Evolutionary conservation across 1,140 invertebrate genomes (phyloP).

Genomic region (Drosophila kanapiae): DNA sequence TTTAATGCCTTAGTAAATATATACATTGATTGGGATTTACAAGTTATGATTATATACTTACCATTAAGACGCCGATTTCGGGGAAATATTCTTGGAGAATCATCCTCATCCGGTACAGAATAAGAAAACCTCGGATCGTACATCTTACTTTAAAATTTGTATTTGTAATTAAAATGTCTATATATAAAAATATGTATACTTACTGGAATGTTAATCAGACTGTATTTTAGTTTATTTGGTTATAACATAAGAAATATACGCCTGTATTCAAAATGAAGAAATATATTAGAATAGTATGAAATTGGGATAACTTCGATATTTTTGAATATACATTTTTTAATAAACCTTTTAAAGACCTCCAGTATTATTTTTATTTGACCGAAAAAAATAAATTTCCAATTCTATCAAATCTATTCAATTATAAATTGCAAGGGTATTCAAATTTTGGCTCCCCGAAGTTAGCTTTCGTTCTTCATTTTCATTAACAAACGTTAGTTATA

Average conservation of each 20-base stretch:
- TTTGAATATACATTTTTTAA: too few species aligned
- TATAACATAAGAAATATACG: not conserved
- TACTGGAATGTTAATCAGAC: conserved; percentile 21
- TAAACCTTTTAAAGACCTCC: too few species aligned
- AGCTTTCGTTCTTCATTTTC: too few species aligned
- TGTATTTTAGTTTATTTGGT: not conserved
- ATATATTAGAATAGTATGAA: not conserved
- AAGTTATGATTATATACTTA: not conserved
- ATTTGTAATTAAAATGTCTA: not conserved
- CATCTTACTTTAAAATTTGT: conserved; percentile 1
- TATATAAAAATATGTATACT: not conserved
- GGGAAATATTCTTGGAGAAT: not conserved
- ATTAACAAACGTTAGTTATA: too few species aligned
- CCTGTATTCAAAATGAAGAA: not conserved
- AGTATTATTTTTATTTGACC: too few species aligned
- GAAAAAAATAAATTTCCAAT: too few species aligned
- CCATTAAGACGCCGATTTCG: conserved; percentile 7
- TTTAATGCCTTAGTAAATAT: too few species aligned
- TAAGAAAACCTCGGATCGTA: conserved; percentile 10
- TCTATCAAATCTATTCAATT: too few species aligned
- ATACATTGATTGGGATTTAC: not conserved
- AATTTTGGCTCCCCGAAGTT: too few species aligned
- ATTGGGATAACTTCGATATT: too few species aligned
- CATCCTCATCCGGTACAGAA: conserved; percentile 10
- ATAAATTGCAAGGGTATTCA: too few species aligned